phyloP scores from a whole-genome alignment of 2,888 invertebrate species.

The Stomorhina lunata region DNA sequence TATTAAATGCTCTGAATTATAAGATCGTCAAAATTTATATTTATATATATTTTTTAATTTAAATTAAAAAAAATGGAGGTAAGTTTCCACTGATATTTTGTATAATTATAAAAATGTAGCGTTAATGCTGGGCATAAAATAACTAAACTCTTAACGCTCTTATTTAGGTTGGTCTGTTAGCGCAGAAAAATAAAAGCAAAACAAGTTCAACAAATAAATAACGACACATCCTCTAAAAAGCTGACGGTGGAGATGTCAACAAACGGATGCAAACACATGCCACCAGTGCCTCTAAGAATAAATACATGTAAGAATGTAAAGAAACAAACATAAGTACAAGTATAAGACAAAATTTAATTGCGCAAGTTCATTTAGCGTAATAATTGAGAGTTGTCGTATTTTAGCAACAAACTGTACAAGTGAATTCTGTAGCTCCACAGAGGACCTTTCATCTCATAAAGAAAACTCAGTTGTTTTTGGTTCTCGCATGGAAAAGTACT shows the following conservation, averaged over 20 bases:
- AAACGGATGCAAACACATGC: slow-evolving; percentile 47
- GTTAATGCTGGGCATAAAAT: no score
- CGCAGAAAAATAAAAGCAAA: slow-evolving; percentile 43
- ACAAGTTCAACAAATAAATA: slow-evolving; percentile 55
- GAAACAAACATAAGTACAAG: slow-evolving; percentile 19
- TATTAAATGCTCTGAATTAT: no score
- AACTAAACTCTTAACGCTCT: no score
- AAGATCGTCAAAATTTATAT: no score
- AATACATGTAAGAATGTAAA: no score
- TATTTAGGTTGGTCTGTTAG: no score
- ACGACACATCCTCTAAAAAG: slow-evolving; percentile 58
- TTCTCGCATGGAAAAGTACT: slow-evolving; percentile 58
- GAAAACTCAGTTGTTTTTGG: slow-evolving; percentile 56
- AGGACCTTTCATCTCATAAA: slow-evolving; percentile 50
- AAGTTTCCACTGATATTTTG: no score
- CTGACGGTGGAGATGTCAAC: slow-evolving; percentile 47
- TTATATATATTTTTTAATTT: no score
- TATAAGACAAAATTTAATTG: slow-evolving; percentile 37
- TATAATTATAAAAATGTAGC: no score
- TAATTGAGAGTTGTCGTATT: slow-evolving; percentile 24
- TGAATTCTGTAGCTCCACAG: slow-evolving; percentile 42
- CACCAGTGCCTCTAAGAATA: slow-evolving; percentile 16
- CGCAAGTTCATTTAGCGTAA: slow-evolving; percentile 53
- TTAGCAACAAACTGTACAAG: slow-evolving; percentile 29
- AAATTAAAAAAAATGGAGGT: no score